A percentile compares a stretch with the other conserved stretches of the same genome.
Evolutionary conservation across 1,140 invertebrate species (phyloP).

Genomic region (Drosophila sturtevanti): DNA sequence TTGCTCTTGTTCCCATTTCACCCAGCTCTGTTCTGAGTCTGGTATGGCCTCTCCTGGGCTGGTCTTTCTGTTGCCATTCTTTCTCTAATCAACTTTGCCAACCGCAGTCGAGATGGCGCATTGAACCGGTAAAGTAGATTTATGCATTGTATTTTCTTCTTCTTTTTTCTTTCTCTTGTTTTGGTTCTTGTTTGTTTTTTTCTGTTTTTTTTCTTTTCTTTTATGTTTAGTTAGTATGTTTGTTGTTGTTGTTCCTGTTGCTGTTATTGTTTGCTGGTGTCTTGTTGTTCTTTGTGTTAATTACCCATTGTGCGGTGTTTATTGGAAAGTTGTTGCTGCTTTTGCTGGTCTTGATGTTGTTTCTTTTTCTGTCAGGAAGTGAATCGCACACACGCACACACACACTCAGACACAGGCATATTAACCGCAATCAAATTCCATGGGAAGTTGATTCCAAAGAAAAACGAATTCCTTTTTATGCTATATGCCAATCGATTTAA

Average conservation of each 20-base stretch:
- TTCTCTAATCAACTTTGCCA: constrained; percentile 63
- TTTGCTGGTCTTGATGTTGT: constrained; percentile 2
- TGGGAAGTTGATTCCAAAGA: constrained; percentile 27
- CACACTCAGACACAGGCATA: too few relatives aligned
- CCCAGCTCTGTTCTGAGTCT: not conserved
- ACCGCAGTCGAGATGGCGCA: constrained; percentile 52
- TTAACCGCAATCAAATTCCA: constrained; percentile 45
- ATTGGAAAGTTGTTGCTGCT: constrained; percentile 27
- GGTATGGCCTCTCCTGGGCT: not conserved
- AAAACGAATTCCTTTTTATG: constrained; percentile 1
- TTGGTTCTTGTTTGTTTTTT: constrained; percentile 28
- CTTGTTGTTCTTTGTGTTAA: constrained; percentile 64
- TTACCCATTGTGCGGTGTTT: constrained; percentile 50
- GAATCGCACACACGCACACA: constrained; percentile 36
- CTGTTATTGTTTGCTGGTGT: constrained; percentile 13
- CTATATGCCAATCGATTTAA: not conserved
- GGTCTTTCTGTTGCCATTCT: constrained; percentile 40
- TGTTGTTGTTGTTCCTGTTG: constrained; percentile 31
- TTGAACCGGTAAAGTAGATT: constrained; percentile 65
- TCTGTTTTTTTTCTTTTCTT: too few relatives aligned
- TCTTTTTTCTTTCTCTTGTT: constrained; percentile 1
- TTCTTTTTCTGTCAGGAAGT: constrained; percentile 40
- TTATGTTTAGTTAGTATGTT: not conserved
- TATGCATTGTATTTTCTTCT: constrained; percentile 52
- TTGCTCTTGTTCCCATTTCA: constrained; percentile 6